phyloP scores from a whole-genome alignment of 2,797 vertebrate genomes.

The Sparus aurata region DNA sequence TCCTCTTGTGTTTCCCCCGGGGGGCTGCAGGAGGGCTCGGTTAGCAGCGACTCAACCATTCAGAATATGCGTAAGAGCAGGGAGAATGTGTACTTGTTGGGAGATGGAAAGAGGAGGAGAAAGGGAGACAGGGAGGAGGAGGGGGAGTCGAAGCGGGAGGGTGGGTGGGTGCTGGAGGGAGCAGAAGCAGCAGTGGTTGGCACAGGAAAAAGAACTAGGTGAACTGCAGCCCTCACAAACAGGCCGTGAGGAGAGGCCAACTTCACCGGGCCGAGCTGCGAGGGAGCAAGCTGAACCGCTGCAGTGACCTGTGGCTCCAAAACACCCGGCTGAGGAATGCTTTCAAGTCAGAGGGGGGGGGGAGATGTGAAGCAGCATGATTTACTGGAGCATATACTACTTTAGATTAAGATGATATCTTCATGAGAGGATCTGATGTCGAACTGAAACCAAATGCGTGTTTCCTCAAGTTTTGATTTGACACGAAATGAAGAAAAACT shows the following conservation, averaged over 20 bases:
- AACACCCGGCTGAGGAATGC: conserved; percentile 57
- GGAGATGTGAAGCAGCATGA: conserved; percentile 7
- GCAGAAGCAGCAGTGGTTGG: conserved; percentile 59
- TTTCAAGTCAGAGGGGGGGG: conserved; percentile 49
- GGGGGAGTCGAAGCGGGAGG: conserved; percentile 46
- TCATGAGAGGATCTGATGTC: conserved; percentile 13
- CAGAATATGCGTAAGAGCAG: conserved; percentile 79
- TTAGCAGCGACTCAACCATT: conserved; percentile 86
- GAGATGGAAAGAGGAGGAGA: conserved; percentile 79
- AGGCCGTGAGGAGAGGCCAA: conserved; percentile 67
- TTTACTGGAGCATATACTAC: conserved; percentile 35
- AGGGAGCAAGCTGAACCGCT: conserved; percentile 33
- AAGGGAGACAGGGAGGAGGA: conserved; percentile 49
- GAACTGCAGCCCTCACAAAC: conserved; percentile 63
- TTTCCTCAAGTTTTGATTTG: conserved; percentile 28
- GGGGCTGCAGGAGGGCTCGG: conserved; percentile 82
- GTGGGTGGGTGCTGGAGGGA: conserved; percentile 18
- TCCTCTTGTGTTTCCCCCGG: conserved; percentile 76
- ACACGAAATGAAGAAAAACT: background rate
- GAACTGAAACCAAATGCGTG: conserved; percentile 39
- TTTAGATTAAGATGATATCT: conserved; percentile 36
- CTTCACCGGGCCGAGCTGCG: conserved; percentile 30
- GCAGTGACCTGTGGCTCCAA: conserved; percentile 41
- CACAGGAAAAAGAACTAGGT: conserved; percentile 68
- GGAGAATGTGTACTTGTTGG: conserved; percentile 77